Base-by-base conservation (phyloP, 2,797 vertebrate genomes). In the Tokudaia tokunoshimensis region DNA sequence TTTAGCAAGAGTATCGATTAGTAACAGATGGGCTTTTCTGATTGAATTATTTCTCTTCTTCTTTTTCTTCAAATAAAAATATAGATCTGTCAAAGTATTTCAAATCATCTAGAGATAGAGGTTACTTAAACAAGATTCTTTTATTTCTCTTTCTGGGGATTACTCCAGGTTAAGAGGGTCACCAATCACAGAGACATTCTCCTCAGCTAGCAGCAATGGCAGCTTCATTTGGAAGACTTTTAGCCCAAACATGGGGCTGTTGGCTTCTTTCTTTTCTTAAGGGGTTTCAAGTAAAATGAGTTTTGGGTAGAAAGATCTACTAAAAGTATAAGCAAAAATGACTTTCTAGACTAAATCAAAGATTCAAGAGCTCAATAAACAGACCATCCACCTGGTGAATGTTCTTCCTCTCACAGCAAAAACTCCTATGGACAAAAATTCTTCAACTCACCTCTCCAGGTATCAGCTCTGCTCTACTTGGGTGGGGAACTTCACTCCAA, bases 11-110 rank as follows among this genome's bases (percentile, higher is more conserved):
- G 84, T 91, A 96, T 97, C 98, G 98, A 99, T 99, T 98, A 92
- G 92, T 97, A 98, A 98, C 98, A 99, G 97, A 98, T 99, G 98
- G 97, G 92, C 98, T 98, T 98, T 98, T 98, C 97, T 95, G 86
- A 98, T 98, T 98, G 98, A 98, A 99, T 98, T 98, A 98, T 97
- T 98, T 98, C 97, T 94, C 98, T 98, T 98, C 96, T 92, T 98
- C 98, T 98, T 72, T 85, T 85, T 29, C 57, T 95, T 97, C 80
- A 97, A 98, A 98, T 96, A 98, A 98, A 98, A 98, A 98, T 98
- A 98, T 47, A 98, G 97, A 98, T 97, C 98, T 98, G 98, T 98
- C 97, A 98, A 98, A 98, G 97, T 98, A 97, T 98, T 98, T 98
- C 93, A 98, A 98, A 91, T 98, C 97, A 98, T 94, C 50, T 97